phyloP scores from a whole-genome alignment of 2,113 vertebrate genomes.

The Albula goreensis region DNA sequence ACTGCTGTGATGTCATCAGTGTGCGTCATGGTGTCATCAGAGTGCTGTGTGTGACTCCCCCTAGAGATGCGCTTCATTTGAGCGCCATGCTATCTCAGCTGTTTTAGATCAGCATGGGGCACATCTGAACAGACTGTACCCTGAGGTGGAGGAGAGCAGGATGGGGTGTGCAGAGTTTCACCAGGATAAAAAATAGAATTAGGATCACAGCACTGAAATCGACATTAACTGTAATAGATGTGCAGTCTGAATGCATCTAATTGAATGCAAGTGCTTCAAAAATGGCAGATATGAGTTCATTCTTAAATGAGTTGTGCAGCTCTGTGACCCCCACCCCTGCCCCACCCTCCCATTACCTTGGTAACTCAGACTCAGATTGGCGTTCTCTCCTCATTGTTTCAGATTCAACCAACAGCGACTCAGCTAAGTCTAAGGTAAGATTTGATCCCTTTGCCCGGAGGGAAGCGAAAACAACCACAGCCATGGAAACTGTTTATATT shows the following conservation, averaged over 20 bases:
- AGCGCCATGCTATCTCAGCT: not conserved
- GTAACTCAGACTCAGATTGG: not conserved
- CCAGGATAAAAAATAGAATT: not conserved
- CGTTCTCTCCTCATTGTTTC: constrained; percentile 36
- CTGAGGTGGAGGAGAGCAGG: not conserved
- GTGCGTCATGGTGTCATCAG: not conserved
- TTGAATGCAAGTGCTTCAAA: not conserved
- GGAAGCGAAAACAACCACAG: not conserved
- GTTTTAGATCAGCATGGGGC: not conserved
- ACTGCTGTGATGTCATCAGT: not conserved
- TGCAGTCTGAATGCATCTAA: not conserved
- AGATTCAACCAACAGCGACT: constrained; percentile 87
- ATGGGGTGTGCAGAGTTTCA: constrained; percentile 8
- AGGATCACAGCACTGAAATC: not conserved
- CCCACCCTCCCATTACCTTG: not conserved
- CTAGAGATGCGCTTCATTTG: not conserved
- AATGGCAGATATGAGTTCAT: not conserved
- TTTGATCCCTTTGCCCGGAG: no score
- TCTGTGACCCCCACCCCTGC: constrained; percentile 1
- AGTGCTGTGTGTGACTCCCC: not conserved
- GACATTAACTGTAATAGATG: not conserved
- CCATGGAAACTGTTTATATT: not conserved
- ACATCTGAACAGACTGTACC: not conserved
- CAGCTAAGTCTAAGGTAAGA: constrained; percentile 87
- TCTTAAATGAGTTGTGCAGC: not conserved